Evolutionary conservation across 2,888 invertebrate species (phyloP), one percentile per base, ranked within the genome.

Genomic region (Caenorhabditis afra): DNA sequence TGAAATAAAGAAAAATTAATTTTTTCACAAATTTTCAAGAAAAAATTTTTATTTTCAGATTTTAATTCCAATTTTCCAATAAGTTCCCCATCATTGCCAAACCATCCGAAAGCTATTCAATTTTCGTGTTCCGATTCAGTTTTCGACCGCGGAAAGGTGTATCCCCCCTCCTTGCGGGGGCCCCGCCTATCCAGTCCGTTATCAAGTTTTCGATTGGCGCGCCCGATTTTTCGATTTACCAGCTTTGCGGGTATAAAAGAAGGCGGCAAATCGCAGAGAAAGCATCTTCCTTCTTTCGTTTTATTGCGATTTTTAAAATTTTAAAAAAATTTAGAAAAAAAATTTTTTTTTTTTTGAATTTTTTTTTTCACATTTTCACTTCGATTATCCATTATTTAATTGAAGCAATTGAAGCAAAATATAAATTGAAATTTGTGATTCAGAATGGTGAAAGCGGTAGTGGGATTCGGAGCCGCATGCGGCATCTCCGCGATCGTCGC

Each of bases 381-480:
- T n/a, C n/a, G n/a, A n/a, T n/a, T n/a, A n/a, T n/a, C n/a, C n/a
- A n/a, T n/a, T 14, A 45, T 12, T 3, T 41, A 14, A 41, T 41
- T 41, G 11, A 41, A 41, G 41, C n/a, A n/a, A n/a, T n/a, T n/a
- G n/a, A n/a, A 41, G 41, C 41, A 14, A 29, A 29, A 5, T 29
- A 3, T 8, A 14, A 41, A 22, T 37, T 41, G 20, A n/a, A n/a
- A n/a, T n/a, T n/a, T n/a, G n/a, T n/a, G n/a, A n/a, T n/a, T n/a
- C 45, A 78, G 58, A 78, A 86, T 85, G 86, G 82, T 86, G 61
- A 81, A 82, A 62, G 80, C 82, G 47, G 81, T 82, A 39, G 82
- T 85, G 39, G 75, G 82, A 50, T 82, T 86, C 73, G 86, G 86
- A 47, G 82, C 83, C 57, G 81, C 80, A n/a, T 84, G 82, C 55